Percentiles rank a stretch among this genome's conserved stretches.
Evolutionary conservation across 2,113 vertebrate genomes (phyloP).

Genomic region (Amazona guildingii): DNA sequence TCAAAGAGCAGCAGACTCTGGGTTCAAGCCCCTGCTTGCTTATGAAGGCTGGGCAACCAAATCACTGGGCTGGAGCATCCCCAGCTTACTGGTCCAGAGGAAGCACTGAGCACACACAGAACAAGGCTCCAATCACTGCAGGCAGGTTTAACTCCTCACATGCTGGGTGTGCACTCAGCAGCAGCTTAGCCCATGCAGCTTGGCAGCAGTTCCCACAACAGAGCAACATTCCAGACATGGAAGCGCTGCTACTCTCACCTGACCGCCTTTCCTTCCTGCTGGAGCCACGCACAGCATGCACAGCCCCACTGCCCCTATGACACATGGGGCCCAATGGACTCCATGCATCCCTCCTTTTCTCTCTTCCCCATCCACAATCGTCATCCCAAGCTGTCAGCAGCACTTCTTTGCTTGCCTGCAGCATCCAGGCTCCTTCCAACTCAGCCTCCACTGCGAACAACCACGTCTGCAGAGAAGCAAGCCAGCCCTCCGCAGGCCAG

Average conservation of each 20-base stretch:
- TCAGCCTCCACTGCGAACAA: not conserved
- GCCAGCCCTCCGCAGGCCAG: not conserved
- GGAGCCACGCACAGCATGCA: not conserved
- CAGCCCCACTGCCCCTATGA: not conserved
- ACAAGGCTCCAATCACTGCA: not conserved
- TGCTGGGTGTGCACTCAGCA: not conserved
- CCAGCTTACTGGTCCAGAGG: not conserved
- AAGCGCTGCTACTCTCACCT: not conserved
- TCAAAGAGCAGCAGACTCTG: not conserved
- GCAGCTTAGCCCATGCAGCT: not conserved
- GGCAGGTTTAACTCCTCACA: not conserved
- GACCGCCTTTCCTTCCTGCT: not conserved
- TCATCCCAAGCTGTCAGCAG: not conserved
- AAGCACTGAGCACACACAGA: not conserved
- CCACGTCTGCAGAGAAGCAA: not conserved
- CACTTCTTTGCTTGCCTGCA: not conserved
- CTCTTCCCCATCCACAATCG: not conserved
- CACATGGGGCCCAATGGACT: not conserved
- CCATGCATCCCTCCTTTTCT: not conserved
- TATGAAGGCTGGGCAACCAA: not conserved
- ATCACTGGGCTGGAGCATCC: not conserved
- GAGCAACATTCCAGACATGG: not conserved
- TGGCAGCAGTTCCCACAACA: not conserved
- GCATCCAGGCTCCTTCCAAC: not conserved
- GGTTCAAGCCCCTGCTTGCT: not conserved